A percentile compares a stretch with the other conserved stretches of the same genome.
phyloP scores from a whole-genome alignment of 2,888 invertebrate genomes.

The Drosophila algonquin region DNA sequence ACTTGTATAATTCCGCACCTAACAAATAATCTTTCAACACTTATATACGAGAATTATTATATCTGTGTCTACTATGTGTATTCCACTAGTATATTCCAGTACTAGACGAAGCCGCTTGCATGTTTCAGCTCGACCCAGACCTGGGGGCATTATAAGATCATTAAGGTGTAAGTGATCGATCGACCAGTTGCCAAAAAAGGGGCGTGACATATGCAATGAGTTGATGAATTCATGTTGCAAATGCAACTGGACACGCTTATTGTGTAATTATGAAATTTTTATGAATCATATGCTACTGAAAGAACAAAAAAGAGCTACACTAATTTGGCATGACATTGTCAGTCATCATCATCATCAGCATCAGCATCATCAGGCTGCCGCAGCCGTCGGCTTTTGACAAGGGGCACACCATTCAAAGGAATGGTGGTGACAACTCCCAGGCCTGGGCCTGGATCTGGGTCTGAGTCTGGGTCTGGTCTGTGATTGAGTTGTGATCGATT shows the following conservation, averaged over 20 bases:
- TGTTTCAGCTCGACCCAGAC: slow-evolving; percentile 3
- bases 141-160: slow-evolving; percentile 71
- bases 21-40: not conserved
- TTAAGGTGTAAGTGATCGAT: slow-evolving; percentile 70
- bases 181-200: slow-evolving; percentile 36
- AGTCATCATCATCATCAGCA: slow-evolving; percentile 54
- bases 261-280: slow-evolving; percentile 77
- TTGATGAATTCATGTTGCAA: slow-evolving; percentile 67
- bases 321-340: slow-evolving; percentile 81
- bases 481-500: slow-evolving; percentile 83
- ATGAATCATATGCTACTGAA: slow-evolving; percentile 62
- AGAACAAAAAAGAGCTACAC: slow-evolving; percentile 67
- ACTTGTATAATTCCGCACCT: not conserved
- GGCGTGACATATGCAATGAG: slow-evolving; percentile 56
- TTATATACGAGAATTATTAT: not conserved
- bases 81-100: not conserved
- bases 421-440: slow-evolving; percentile 52
- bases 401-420: slow-evolving; percentile 1
- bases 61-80: not conserved
- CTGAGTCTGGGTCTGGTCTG: not conserved
- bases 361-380: slow-evolving; percentile 20
- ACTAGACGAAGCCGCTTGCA: not conserved
- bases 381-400: slow-evolving; percentile 19
- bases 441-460: not conserved
- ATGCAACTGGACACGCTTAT: slow-evolving; percentile 76